Percentiles rank a stretch among this genome's conserved stretches.
Conservation (phyloP, 2,888 invertebrate genomes). For the Conistra vaccinii region DNA sequence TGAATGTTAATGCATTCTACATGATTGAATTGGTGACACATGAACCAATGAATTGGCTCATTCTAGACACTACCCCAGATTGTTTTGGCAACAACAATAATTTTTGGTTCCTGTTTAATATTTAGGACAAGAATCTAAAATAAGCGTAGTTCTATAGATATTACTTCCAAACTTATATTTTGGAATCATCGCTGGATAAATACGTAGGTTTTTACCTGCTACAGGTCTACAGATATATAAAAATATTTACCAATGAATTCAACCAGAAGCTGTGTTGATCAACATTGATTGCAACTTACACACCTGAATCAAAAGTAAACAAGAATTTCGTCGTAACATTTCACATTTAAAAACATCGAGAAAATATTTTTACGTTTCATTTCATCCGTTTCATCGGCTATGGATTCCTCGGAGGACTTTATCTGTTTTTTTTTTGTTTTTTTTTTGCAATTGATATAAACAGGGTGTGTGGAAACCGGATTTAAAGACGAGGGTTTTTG, state of each 20-base stretch:
- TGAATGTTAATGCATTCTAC: no score
- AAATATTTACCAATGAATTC: slow-evolving; percentile 18
- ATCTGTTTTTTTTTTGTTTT: not conserved
- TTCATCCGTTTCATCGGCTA: slow-evolving; percentile 10
- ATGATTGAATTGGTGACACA: no score
- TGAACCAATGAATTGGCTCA: no score
- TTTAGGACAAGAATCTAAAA: not conserved
- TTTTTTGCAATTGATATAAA: slow-evolving; percentile 11
- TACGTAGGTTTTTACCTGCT: not conserved
- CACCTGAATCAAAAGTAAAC: slow-evolving; percentile 10
- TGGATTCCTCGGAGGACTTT: slow-evolving; percentile 29
- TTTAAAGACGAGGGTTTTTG: not conserved
- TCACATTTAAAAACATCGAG: not conserved
- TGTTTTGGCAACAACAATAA: no score
- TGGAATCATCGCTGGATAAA: not conserved
- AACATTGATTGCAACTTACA: slow-evolving; percentile 22
- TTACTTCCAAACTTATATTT: no score
- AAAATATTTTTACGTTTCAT: slow-evolving; percentile 17
- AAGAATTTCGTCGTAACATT: not conserved
- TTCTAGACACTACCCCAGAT: no score
- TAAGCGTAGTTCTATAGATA: no score
- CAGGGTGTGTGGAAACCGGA: not conserved
- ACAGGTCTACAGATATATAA: not conserved
- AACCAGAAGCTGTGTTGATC: slow-evolving; percentile 13
- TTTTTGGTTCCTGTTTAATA: no score